Base-by-base conservation (phyloP, 2,113 vertebrate genomes). In the Gyps fulvus region DNA sequence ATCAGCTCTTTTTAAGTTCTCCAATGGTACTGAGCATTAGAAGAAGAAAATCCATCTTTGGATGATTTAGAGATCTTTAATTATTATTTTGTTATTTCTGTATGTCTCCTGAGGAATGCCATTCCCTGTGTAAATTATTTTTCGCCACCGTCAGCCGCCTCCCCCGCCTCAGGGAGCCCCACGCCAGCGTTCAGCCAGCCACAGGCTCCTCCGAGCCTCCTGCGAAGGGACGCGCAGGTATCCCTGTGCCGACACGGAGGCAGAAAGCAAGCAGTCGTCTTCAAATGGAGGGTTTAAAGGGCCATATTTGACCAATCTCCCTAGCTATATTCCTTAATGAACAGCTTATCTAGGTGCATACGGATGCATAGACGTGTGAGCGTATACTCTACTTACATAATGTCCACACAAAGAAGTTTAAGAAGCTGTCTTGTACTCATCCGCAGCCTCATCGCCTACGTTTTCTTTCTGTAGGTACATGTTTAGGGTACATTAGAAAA, bases 391-490 rank as follows among this genome's bases (percentile, higher is more conserved):
- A 21, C 34, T 43, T 32, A 18, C 17, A 59, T 8, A 67, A 72
- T 7, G 5, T 31, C 43, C 22, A 40, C 40, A 13, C 8, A 34
- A 31, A 77, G 61, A 70, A 69, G 13, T 36, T 76, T 11, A 49
- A 47, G 14, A 34, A 58, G 36, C 7, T 47, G 47, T 47, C 45
- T 32, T 52, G 15, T 10, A 4, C 36, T 82, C 42, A 81, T 10
- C n/a, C 32, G 16, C 83, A 86, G 55, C 7, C 40, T 34, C 16
- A 61, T 16, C 5, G 1, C 27, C 40, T 47, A 0, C 1, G 9
- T 54, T 71, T 80, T 27, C 23, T 54, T 74, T n/a, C 50, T 16
- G 16, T 10, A 73, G 25, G 49, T 7, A 62, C 13, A 50, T 4
- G 3, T 49, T 72, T 26, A 73, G 25, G 32, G 27, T 55, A 40